phyloP scores from a whole-genome alignment of 2,888 invertebrate genomes.

The Chrysolina oricalcia region DNA sequence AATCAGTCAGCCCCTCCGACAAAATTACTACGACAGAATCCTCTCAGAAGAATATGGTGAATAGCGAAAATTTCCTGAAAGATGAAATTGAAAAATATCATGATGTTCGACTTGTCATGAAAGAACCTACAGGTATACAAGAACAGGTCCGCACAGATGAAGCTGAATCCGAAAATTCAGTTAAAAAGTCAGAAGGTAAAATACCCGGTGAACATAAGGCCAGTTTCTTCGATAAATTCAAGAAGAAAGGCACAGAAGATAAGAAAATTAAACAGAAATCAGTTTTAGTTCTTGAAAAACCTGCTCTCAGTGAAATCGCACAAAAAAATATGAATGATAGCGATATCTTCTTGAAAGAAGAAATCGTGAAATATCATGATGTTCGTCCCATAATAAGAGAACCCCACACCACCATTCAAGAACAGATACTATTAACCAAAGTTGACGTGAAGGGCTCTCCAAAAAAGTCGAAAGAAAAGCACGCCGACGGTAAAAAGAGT shows the following conservation, averaged over 20 bases:
- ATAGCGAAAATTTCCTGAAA: too few relatives aligned
- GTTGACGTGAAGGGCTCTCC: conserved; percentile 1
- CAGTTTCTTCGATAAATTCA: too few relatives aligned
- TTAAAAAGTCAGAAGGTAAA: conserved; percentile 46
- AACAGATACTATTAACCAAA: background rate
- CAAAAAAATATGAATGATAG: too few relatives aligned
- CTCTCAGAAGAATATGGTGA: too few relatives aligned
- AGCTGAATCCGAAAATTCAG: conserved; percentile 23
- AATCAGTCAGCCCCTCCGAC: too few relatives aligned
- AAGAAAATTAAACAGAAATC: too few relatives aligned
- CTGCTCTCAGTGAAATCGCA: too few relatives aligned
- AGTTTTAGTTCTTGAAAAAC: too few relatives aligned
- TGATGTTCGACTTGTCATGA: conserved; percentile 51
- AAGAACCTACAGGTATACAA: conserved; percentile 14
- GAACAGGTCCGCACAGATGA: background rate
- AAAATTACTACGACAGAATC: too few relatives aligned
- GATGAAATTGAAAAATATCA: conserved; percentile 56
- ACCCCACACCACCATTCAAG: conserved; percentile 28
- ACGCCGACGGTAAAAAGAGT: background rate
- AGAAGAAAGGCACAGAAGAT: too few relatives aligned
- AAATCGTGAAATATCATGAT: conserved; percentile 57
- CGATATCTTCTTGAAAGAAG: conserved; percentile 55
- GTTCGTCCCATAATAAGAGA: conserved; percentile 44
- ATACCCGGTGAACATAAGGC: too few relatives aligned
- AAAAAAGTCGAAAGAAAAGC: background rate